Evolutionary conservation across 2,113 vertebrate genomes (phyloP), one percentile per base, ranked within the genome.

Genomic region (Triplophysa rosa): DNA sequence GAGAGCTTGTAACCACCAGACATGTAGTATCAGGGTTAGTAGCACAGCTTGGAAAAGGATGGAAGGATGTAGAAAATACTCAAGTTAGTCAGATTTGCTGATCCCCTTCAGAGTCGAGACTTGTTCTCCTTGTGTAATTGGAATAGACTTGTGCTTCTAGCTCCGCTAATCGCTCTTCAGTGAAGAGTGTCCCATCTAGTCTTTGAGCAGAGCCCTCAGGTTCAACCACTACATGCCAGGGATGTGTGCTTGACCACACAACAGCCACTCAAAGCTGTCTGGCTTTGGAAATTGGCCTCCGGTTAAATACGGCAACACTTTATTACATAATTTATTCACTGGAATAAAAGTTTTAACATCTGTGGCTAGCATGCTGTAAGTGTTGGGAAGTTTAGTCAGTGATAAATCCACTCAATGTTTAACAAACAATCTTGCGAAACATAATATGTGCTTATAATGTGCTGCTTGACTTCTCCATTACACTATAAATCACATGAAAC

Each of bases 251-350:
- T 13, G 52, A 72, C 21, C 40, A 75, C 56, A 63, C 72, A 29
- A 29, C 37, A 63, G 40, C 72, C 59, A 75, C 58, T 75, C 72
- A 47, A 74, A 37, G 40, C 59, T 47, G 58, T 21, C 37, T 45
- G 71, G n/a, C 59, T 62, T 37, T 74, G 23, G 21, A 74, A 62
- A 45, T 17, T 37, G 37, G 56, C 37, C 72, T 63, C n/a, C 73
- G n/a, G 42, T 54, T 77, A 65, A 77, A 77, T 65, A 77, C 54
- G 45, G 45, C 49, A 77, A 54, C 42, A 65, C 42, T 63, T 74
- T 64, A 8, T 1, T 56, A 49, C 61, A 76, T 76, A 37, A 76
- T 76, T 76, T 26, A 26, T 76, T 52, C 73, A 52, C 42, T 21
- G 42, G 45, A 76, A 54, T 11, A 21, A 17, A 76, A 24, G 40